Evolutionary conservation across 2,888 invertebrate genomes (phyloP), one percentile per base, ranked within the genome.

Genomic region (Tipula lateralis): DNA sequence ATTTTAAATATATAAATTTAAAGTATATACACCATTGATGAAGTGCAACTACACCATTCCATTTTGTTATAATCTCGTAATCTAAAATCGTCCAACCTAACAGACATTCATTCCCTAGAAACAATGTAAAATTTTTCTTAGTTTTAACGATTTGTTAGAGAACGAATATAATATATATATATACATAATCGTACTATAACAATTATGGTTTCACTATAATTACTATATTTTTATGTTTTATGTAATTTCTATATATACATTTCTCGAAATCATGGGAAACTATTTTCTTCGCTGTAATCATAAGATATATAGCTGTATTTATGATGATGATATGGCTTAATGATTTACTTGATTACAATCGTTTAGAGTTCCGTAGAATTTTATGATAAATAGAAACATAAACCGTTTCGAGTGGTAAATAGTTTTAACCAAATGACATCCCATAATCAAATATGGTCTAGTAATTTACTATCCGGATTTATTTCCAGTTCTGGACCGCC

Each of bases 161-260:
- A n/a, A n/a, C n/a, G n/a, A n/a, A n/a, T n/a, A n/a, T n/a, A 13
- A 32, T 32, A 32, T 32, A 32, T 32, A 32, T 32, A n/a, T 32
- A 44, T 24, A 66, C 24, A 66, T 66, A 66, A 66, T 66, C 66
- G 24, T 66, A 24, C 66, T 24, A 66, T 66, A 66, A 66, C 66
- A 66, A 66, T 66, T 66, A 66, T 66, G 66, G 66, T 66, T 66
- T 66, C 66, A 66, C 66, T 66, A 66, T 66, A 66, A 66, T 66
- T 66, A 66, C 66, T 24, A 66, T 24, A 24, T 44, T n/a, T 44
- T 3, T 44, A 3, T 66, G 66, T 66, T 66, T 66, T 66, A 24
- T 66, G 66, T 66, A 66, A 66, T 66, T 66, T 66, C 66, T 66
- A n/a, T n/a, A n/a, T n/a, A n/a, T n/a, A 66, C 9, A 9, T 24